phyloP scores from a whole-genome alignment of 2,888 invertebrate species.

The Troides oblongomaculatus region DNA sequence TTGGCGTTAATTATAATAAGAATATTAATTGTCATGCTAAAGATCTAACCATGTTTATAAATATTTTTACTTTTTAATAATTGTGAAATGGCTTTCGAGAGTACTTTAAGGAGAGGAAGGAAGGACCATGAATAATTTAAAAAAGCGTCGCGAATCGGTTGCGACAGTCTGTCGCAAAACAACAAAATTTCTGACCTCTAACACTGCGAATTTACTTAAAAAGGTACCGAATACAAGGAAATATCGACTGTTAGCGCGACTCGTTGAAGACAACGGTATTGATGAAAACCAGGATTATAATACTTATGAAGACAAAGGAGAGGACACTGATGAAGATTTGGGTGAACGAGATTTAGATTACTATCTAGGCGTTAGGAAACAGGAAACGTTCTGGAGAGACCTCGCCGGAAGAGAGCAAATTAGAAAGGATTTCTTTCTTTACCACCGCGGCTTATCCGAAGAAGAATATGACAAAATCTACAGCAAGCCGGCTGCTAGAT shows the following conservation, averaged over 20 bases:
- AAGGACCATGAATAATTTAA: conserved; percentile 51
- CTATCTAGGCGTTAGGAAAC: conserved; percentile 65
- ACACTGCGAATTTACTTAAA: conserved; percentile 62
- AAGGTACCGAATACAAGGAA: conserved; percentile 62
- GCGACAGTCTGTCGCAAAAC: conserved; percentile 69
- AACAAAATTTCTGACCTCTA: conserved; percentile 65
- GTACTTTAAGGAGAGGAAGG: too few species aligned
- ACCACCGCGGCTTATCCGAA: conserved; percentile 67
- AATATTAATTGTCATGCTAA: too few species aligned
- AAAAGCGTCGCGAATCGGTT: conserved; percentile 64
- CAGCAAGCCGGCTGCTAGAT: conserved; percentile 47
- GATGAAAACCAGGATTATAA: conserved; percentile 32
- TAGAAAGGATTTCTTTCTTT: conserved; percentile 65
- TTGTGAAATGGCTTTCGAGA: too few species aligned
- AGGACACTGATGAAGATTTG: conserved; percentile 51
- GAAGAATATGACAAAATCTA: conserved; percentile 62
- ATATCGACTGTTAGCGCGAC: conserved; percentile 48
- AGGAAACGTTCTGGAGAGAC: conserved; percentile 69
- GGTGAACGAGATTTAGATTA: conserved; percentile 69
- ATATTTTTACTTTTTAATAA: too few species aligned
- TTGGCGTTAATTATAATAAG: too few species aligned
- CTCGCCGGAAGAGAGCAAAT: conserved; percentile 66
- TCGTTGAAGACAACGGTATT: conserved; percentile 47
- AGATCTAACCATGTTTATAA: too few species aligned
- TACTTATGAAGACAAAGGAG: conserved; percentile 35